A percentile compares a stretch with the other conserved stretches of the same genome.
Conservation (phyloP, 2,113 vertebrate genomes). For the Albula glossodonta region DNA sequence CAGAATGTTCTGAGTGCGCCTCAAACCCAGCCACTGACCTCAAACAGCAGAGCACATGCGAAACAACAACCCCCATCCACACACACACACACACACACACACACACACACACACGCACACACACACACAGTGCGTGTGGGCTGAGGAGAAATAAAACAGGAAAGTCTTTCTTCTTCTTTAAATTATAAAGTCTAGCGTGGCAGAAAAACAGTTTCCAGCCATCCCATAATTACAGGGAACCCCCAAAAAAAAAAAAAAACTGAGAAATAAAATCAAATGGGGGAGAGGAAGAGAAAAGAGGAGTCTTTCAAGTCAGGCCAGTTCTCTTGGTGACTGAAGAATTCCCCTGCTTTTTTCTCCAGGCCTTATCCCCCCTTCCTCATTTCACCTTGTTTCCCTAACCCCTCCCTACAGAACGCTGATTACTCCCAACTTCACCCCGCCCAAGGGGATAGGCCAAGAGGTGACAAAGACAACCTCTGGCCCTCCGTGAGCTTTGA, state of each 20-base stretch:
- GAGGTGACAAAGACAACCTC: constrained; percentile 59
- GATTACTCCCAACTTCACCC: background rate
- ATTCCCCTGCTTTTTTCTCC: constrained; percentile 12
- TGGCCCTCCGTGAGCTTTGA: constrained; percentile 49
- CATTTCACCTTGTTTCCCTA: constrained; percentile 8
- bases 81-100: constrained; percentile 20
- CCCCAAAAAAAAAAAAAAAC: constrained; percentile 39
- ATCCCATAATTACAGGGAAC: constrained; percentile 56
- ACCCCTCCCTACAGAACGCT: background rate
- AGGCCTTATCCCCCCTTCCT: background rate
- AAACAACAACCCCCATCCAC: constrained; percentile 10
- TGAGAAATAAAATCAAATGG: constrained; percentile 34
- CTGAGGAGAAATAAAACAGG: constrained; percentile 44
- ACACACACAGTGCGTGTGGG: constrained; percentile 38
- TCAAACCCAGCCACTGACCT: constrained; percentile 9
- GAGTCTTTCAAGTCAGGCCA: constrained; percentile 45
- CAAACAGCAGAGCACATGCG: constrained; percentile 3
- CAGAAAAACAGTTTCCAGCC: constrained; percentile 49
- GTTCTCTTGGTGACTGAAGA: constrained; percentile 40
- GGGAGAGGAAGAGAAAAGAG: background rate
- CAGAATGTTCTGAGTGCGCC: background rate
- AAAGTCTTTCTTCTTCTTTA: constrained; percentile 44
- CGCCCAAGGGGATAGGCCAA: constrained; percentile 28
- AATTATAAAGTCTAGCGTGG: constrained; percentile 52
- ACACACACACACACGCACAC: constrained; percentile 27